Evolutionary conservation across 2,797 vertebrate species (phyloP), one percentile per base, ranked within the genome.

Genomic region (Emys orbicularis): DNA sequence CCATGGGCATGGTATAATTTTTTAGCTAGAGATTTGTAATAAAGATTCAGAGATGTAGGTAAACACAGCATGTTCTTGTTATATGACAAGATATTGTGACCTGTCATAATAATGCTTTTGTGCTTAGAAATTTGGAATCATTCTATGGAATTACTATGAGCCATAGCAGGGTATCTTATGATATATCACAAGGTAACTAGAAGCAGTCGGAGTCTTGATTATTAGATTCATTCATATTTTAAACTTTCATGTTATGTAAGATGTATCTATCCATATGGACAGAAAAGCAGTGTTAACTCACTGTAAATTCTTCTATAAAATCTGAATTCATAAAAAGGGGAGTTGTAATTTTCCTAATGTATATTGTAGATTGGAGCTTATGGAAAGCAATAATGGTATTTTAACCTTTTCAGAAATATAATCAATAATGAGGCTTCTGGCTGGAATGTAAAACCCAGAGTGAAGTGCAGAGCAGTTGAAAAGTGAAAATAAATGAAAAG

Each of bases 401-500:
- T 90, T 84, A 90, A 52, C 34, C 34, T 41, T 41, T 68, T 86
- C 68, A 72, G 31, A 49, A 29, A 29, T 83, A 74, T 53, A 53
- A 76, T 90, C 0, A 89, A 76, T 87, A 84, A 53, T 8, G 1
- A 81, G 29, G 61, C 52, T 79, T 79, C 50, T 81, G 1, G 56
- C 27, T 90, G 49, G 13, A 61, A 25, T 96, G 95, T 95, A 29
- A 93, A 80, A 31, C 81, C 52, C 7, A 90, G 53, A 95, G 76
- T 23, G 80, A 72, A 91, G 87, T 87, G 52, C 47, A 81, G 44
- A 88, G 13, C 53, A 18, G 2, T 82, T 91, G 72, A 49, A 87
- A 92, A 93, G 16, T 79, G 41, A 50, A 83, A 83, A 87, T 91
- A 77, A 86, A 53, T 83, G 76, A n/a, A 47, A 57, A 8, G 31